phyloP scores from a whole-genome alignment of 2,113 vertebrate genomes.

The Alethe castanea region DNA sequence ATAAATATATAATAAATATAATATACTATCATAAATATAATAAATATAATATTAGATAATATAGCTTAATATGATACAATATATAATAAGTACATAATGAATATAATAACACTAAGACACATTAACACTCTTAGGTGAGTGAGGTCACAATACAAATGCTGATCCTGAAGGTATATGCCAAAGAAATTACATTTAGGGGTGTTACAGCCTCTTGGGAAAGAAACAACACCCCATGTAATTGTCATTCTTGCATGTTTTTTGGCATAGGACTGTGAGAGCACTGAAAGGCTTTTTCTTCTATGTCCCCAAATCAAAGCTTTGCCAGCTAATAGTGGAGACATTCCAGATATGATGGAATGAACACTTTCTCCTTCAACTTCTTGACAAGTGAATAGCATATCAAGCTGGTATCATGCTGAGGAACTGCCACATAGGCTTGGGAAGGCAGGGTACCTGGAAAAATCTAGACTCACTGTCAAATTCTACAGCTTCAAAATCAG shows the following conservation, averaged over 20 bases:
- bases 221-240: neutral
- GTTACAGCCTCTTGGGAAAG: neutral
- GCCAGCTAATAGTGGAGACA: neutral
- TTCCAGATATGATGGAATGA: neutral
- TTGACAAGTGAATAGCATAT: neutral
- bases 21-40: neutral
- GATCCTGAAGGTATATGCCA: neutral
- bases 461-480: neutral
- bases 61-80: too few species aligned
- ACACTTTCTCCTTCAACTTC: neutral
- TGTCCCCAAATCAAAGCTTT: neutral
- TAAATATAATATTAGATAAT: neutral
- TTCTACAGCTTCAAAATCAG: neutral
- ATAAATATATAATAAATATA: neutral
- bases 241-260: neutral
- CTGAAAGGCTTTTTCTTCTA: neutral
- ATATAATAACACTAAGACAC: neutral
- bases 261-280: neutral
- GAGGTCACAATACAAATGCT: neutral
- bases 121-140: neutral
- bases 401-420: neutral
- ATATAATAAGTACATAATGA: neutral
- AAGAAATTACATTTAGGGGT: neutral
- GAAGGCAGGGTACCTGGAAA: neutral
- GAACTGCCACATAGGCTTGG: neutral